A percentile compares a stretch with the other conserved stretches of the same genome.
These are phyloP conservation scores for Patagioenas fasciata DNA, from an alignment of 2,113 vertebrate genomes.

Conservation along the genomic window DNA sequence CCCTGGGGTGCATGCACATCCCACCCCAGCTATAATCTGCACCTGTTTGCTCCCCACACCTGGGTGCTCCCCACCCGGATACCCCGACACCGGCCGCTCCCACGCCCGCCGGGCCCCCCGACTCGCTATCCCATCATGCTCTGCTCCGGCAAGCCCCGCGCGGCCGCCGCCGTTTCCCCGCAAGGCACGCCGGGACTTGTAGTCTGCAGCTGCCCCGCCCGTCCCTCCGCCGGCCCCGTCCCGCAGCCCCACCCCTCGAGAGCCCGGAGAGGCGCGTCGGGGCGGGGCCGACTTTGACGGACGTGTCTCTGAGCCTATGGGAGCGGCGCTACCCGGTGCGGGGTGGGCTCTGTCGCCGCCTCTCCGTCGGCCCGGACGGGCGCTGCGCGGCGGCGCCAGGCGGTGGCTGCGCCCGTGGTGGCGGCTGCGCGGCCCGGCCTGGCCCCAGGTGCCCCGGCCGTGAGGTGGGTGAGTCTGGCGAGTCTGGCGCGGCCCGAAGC, in stretches of 20 bases:
- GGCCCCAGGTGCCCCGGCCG: neutral
- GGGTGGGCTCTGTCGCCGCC: neutral
- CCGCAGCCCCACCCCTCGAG: neutral
- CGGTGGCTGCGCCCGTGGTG: neutral
- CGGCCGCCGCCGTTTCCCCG: neutral
- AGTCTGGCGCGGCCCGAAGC: neutral
- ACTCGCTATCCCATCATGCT: neutral
- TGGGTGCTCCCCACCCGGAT: neutral
- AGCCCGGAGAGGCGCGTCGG: neutral
- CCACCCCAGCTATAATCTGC: too few relatives aligned
- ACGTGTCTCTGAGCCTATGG: neutral
- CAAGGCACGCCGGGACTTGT: neutral
- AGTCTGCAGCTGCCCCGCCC: neutral
- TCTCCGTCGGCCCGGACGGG: neutral
- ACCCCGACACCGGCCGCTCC: too few relatives aligned
- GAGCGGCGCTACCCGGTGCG: rapidly evolving
- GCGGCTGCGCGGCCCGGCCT: neutral
- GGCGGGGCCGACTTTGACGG: neutral
- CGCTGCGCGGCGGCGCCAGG: neutral
- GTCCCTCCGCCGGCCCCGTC: neutral
- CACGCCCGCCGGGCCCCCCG: neutral
- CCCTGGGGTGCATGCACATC: too few relatives aligned
- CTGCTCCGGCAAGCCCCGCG: neutral
- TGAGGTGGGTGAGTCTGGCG: neutral
- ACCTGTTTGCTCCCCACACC: too few relatives aligned